Conservation (phyloP, 2,113 vertebrate species). For the Calidris pygmaea region DNA sequence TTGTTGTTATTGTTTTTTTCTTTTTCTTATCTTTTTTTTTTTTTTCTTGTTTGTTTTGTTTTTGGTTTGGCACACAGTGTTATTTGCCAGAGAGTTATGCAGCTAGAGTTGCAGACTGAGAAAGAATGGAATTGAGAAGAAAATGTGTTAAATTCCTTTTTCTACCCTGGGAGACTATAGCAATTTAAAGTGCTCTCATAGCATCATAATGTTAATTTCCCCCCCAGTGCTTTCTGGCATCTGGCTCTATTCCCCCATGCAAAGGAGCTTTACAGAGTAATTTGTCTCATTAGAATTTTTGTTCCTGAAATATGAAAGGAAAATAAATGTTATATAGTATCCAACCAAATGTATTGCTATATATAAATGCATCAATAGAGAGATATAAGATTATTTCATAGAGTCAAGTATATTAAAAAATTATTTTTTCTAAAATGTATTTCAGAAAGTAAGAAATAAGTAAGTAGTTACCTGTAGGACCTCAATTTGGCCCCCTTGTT, state of each 20-base stretch:
- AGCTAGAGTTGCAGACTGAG: not conserved
- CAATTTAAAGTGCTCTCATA: conserved; percentile 36
- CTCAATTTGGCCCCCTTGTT: not conserved
- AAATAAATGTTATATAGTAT: not conserved
- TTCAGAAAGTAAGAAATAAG: not conserved
- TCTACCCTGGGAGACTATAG: not conserved
- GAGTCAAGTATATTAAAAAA: not conserved
- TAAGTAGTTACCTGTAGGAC: not conserved
- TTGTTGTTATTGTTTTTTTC: not conserved
- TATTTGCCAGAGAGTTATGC: not conserved
- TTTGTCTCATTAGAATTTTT: conserved; percentile 32
- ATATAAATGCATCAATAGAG: not conserved
- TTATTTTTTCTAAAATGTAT: not conserved
- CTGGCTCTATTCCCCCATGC: conserved; percentile 27
- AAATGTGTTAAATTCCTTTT: not conserved
- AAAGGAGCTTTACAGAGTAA: conserved; percentile 16
- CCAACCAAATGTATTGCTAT: not conserved
- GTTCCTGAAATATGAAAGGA: not conserved
- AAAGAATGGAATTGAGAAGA: not conserved
- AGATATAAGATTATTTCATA: not conserved
- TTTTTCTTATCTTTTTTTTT: not conserved
- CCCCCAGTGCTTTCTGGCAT: conserved; percentile 42
- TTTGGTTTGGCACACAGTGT: not conserved
- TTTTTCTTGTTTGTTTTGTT: not conserved
- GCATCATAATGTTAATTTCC: conserved; percentile 28